phyloP scores from a whole-genome alignment of 2,113 vertebrate species.

The Barbus barbus region DNA sequence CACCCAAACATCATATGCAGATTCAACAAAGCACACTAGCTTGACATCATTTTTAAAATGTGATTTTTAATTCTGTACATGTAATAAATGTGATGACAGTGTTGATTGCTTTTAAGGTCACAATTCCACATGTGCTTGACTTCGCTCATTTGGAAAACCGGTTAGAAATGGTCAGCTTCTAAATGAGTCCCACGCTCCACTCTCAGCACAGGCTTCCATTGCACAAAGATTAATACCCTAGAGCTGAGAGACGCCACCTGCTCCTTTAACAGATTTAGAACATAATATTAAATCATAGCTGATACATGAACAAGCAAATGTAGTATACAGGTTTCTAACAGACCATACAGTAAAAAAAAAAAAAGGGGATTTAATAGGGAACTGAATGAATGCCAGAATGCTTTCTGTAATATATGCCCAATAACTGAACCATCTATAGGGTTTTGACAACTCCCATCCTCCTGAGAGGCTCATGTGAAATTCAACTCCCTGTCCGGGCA shows the following conservation, averaged over 20 bases:
- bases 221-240: conserved; percentile 47
- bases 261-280: conserved; percentile 40
- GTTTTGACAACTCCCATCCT: conserved; percentile 20
- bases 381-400: conserved; percentile 27
- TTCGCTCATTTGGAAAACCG: conserved; percentile 3
- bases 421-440: conserved; percentile 33
- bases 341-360: conserved; percentile 29
- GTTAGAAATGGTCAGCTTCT: conserved; percentile 44
- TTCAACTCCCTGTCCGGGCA: conserved; percentile 17
- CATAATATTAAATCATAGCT: conserved; percentile 39
- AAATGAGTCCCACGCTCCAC: conserved; percentile 21
- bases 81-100: conserved; percentile 75
- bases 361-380: not conserved
- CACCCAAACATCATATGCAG: no score
- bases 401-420: conserved; percentile 32
- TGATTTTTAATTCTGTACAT: conserved; percentile 76
- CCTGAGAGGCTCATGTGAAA: conserved; percentile 35
- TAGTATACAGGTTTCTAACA: conserved; percentile 41
- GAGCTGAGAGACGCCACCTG: conserved; percentile 18
- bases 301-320: conserved; percentile 42
- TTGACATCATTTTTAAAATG: conserved; percentile 69
- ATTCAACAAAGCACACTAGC: conserved; percentile 60
- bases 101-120: conserved; percentile 59
- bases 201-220: conserved; percentile 38
- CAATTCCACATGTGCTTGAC: conserved; percentile 54